Percentiles rank a stretch among this genome's conserved stretches.
These are phyloP conservation scores for Scelioninae gen. 1 DNA, from an alignment of 2,888 invertebrate genomes.

Conservation along the genomic window DNA sequence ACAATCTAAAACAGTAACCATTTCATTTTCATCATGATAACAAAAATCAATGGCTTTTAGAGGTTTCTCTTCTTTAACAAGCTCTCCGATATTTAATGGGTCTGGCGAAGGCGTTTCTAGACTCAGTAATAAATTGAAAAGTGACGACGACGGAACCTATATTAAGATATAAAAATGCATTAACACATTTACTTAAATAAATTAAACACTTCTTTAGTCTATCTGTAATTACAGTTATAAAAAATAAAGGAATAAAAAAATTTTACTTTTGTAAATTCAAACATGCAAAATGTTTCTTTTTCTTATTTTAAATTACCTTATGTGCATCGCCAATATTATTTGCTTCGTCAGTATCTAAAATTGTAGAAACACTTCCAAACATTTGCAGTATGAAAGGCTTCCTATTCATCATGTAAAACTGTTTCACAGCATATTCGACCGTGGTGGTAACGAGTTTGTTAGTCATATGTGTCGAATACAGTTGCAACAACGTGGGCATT, in stretches of 20 bases:
- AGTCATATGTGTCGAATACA: constrained; percentile 99
- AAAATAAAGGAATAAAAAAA: constrained; percentile 12
- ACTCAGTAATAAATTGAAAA: constrained; percentile 95
- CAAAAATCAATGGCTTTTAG: constrained; percentile 98
- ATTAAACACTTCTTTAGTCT: too few relatives aligned
- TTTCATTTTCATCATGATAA: constrained; percentile 98
- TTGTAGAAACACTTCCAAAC: constrained; percentile 99
- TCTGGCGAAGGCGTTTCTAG: constrained; percentile 97
- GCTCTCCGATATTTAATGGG: constrained; percentile 95
- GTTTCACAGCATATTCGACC: constrained; percentile 98
- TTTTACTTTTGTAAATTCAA: too few relatives aligned
- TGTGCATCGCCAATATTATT: constrained; percentile 96
- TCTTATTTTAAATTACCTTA: constrained; percentile 86
- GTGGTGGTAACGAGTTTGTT: constrained; percentile 97
- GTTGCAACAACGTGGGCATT: constrained; percentile 98
- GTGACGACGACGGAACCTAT: constrained; percentile 94
- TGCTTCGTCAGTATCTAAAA: constrained; percentile 95
- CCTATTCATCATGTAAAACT: constrained; percentile 98
- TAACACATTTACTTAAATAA: neutral
- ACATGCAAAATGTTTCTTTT: neutral
- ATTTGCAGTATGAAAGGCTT: constrained; percentile 99
- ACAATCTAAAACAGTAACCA: constrained; percentile 97
- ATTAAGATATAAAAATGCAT: constrained; percentile 18
- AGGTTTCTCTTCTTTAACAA: constrained; percentile 96
- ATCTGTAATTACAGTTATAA: too few relatives aligned